Percentiles rank a stretch among this genome's conserved stretches.
phyloP scores from a whole-genome alignment of 2,888 invertebrate genomes.

The Platycheirus albimanus region DNA sequence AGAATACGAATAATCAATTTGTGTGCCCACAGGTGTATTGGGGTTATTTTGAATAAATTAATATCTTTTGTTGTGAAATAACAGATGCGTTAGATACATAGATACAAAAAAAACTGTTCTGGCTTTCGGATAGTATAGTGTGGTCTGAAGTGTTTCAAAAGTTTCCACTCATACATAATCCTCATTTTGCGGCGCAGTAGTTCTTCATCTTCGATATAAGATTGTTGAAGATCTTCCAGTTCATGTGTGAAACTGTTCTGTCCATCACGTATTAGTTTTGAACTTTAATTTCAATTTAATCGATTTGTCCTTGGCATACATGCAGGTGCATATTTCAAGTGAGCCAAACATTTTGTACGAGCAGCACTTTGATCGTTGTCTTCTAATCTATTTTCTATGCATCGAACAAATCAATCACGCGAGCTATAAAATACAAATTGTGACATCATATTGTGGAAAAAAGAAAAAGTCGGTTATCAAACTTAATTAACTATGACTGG shows the following conservation, averaged over 20 bases:
- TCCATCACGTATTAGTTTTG: slow-evolving; percentile 18
- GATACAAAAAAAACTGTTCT: neutral
- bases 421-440: slow-evolving; percentile 1
- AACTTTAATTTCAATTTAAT: neutral
- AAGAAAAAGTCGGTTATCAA: neutral
- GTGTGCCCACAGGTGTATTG: slow-evolving; percentile 7
- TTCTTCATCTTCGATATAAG: neutral
- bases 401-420: slow-evolving; percentile 1
- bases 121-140: neutral
- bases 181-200: neutral
- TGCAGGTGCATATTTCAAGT: neutral
- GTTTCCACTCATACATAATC: slow-evolving; percentile 19
- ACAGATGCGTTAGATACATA: slow-evolving; percentile 3
- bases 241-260: too few species aligned
- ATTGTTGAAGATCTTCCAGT: neutral
- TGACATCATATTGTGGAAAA: neutral
- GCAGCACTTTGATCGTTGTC: neutral
- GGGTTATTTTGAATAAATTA: slow-evolving; percentile 15
- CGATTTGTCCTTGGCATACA: slow-evolving; percentile 46
- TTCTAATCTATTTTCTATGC: neutral
- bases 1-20: slow-evolving; percentile 7
- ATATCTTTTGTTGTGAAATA: neutral
- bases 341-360: neutral
- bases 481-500: slow-evolving; percentile 19
- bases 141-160: neutral